phyloP scores from a whole-genome alignment of 2,888 invertebrate genomes.

The Timandra comae region DNA sequence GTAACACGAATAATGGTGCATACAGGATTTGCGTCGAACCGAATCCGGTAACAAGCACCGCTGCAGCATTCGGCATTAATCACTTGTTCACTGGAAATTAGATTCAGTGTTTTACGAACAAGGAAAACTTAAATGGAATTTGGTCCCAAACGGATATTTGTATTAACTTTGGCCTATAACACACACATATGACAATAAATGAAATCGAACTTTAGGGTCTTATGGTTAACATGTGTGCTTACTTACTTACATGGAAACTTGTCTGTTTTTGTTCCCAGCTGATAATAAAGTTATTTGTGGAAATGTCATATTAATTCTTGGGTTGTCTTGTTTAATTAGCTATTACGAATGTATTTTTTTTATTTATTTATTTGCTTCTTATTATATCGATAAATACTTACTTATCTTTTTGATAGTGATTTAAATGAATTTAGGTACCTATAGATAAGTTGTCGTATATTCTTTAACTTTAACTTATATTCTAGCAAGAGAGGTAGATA shows the following conservation, averaged over 20 bases:
- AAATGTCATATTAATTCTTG: too few relatives aligned
- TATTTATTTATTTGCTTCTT: too few relatives aligned
- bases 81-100: constrained; percentile 18
- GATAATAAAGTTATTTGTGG: constrained; percentile 1
- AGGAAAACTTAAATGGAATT: constrained; percentile 7
- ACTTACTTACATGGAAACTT: neutral
- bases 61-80: constrained; percentile 19
- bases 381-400: too few relatives aligned
- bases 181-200: neutral
- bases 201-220: neutral
- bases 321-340: too few relatives aligned
- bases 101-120: constrained; percentile 12
- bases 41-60: constrained; percentile 10
- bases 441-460: too few relatives aligned
- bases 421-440: too few relatives aligned
- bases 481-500: too few relatives aligned
- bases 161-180: neutral
- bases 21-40: constrained; percentile 17
- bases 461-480: too few relatives aligned
- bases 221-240: neutral
- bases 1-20: constrained; percentile 15
- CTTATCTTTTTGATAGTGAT: too few relatives aligned
- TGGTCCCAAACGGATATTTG: constrained; percentile 3
- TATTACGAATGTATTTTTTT: too few relatives aligned
- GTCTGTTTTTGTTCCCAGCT: neutral